phyloP scores from a whole-genome alignment of 2,888 invertebrate genomes.

The Lithophane socia region DNA sequence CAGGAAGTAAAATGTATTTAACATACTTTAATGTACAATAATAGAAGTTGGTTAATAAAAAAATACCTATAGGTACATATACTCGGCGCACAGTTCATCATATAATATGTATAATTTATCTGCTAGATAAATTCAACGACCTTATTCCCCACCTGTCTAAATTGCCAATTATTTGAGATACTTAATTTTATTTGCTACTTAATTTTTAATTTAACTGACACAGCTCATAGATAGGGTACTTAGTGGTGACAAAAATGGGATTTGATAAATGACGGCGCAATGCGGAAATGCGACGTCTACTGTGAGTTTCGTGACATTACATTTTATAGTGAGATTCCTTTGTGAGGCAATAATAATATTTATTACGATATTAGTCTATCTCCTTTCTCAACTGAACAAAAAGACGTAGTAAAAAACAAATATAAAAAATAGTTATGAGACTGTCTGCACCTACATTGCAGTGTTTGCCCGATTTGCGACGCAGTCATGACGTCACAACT shows the following conservation, averaged over 20 bases:
- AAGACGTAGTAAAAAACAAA: background rate
- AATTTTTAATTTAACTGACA: constrained; percentile 1
- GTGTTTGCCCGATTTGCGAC: constrained; percentile 16
- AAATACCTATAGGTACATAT: constrained; percentile 11
- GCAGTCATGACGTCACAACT: constrained; percentile 39
- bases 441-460: background rate
- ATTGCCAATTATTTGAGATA: constrained; percentile 29
- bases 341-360: background rate
- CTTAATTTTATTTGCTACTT: constrained; percentile 32
- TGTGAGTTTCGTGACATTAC: background rate
- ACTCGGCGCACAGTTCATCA: constrained; percentile 47
- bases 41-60: constrained; percentile 20
- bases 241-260: constrained; percentile 8
- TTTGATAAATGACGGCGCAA: background rate
- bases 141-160: constrained; percentile 28
- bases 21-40: constrained; percentile 22
- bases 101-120: constrained; percentile 11
- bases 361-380: background rate
- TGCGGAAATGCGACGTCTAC: background rate
- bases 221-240: constrained; percentile 1
- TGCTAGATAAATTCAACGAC: constrained; percentile 1
- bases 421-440: background rate
- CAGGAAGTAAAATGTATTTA: constrained; percentile 37
- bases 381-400: background rate
- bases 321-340: background rate